phyloP scores from a whole-genome alignment of 2,797 vertebrate species.

The Botia kubotai region DNA sequence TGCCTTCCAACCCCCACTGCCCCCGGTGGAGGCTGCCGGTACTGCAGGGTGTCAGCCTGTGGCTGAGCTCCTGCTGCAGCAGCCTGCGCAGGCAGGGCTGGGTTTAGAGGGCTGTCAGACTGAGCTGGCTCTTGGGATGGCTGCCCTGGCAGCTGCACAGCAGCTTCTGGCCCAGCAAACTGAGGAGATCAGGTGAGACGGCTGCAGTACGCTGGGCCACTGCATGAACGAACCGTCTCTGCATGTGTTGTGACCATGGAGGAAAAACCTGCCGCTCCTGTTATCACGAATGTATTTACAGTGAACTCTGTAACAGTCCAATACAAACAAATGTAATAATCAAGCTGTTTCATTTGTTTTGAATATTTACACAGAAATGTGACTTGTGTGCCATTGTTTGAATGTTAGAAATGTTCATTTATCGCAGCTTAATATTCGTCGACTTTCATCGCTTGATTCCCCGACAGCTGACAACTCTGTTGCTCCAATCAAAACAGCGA shows the following conservation, averaged over 20 bases:
- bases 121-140: constrained; percentile 78
- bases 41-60: constrained; percentile 70
- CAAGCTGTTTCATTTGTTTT: not conserved
- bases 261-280: not conserved
- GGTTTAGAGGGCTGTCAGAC: constrained; percentile 80
- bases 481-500: no score
- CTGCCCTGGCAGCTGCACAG: constrained; percentile 79
- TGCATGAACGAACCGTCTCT: constrained; percentile 3
- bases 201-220: constrained; percentile 8
- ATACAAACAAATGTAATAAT: not conserved
- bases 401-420: not conserved
- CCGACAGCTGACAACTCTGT: not conserved
- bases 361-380: not conserved
- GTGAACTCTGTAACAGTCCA: not conserved
- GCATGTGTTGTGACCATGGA: constrained; percentile 7
- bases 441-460: not conserved
- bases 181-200: constrained; percentile 92
- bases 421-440: not conserved
- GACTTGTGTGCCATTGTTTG: not conserved
- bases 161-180: constrained; percentile 81
- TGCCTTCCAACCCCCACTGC: constrained; percentile 95
- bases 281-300: no score
- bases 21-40: constrained; percentile 87
- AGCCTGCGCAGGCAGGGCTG: constrained; percentile 68
- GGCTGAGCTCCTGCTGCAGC: constrained; percentile 79